Percentiles rank a stretch among this genome's conserved stretches.
Evolutionary conservation across 2,797 vertebrate genomes (phyloP).

Genomic region (Pelochelys cantorii): DNA sequence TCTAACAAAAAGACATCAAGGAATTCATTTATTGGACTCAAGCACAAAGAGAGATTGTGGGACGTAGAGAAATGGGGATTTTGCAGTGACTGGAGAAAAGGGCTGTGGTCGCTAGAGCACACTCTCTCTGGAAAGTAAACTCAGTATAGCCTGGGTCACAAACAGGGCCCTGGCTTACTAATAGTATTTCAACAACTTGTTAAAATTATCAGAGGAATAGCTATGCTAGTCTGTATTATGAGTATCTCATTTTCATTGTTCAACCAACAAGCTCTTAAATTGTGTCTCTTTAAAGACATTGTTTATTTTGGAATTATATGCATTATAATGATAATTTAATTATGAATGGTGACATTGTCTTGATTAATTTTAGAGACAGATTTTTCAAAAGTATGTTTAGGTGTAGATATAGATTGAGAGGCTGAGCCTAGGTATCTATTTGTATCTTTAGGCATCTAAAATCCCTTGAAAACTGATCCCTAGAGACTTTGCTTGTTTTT

Average conservation of each 20-base stretch:
- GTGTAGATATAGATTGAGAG: not conserved
- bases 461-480: not conserved
- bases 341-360: not conserved
- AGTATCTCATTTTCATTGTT: not conserved
- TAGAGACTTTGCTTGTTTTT: not conserved
- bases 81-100: not conserved
- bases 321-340: not conserved
- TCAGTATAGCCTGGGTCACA: not conserved
- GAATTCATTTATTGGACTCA: no score
- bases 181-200: not conserved
- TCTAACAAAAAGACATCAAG: no score
- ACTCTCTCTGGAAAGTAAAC: not conserved
- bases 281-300: not conserved
- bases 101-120: not conserved
- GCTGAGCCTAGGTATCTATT: no score
- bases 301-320: not conserved
- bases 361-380: not conserved
- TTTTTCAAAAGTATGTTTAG: not conserved
- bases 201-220: not conserved
- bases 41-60: not conserved
- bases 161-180: not conserved
- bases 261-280: not conserved
- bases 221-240: not conserved
- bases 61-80: not conserved
- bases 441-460: fast-evolving